These are phyloP conservation scores for Sinocyclocheilus grahami DNA, from an alignment of 2,113 vertebrate genomes.

Conservation along the genomic window DNA sequence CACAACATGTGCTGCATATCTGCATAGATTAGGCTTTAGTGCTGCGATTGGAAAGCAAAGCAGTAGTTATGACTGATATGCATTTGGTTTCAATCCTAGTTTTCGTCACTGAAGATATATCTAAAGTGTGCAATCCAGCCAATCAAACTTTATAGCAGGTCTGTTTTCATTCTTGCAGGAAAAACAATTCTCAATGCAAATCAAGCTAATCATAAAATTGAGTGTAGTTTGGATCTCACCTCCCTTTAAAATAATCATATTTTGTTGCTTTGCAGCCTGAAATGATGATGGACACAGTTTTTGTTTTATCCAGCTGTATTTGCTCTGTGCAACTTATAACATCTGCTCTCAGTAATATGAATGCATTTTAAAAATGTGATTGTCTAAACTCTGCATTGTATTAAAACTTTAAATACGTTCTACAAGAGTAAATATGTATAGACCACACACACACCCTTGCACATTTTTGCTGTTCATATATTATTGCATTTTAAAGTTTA, in stretches of 20 bases:
- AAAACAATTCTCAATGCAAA: neutral
- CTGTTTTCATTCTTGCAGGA: neutral
- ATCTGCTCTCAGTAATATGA: neutral
- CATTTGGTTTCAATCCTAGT: neutral
- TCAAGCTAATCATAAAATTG: too few species aligned
- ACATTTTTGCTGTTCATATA: too few species aligned
- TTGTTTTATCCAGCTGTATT: too few species aligned
- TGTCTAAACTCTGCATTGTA: neutral
- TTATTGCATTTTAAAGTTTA: neutral
- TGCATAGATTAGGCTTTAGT: neutral
- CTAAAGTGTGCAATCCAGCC: neutral
- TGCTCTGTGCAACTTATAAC: too few species aligned
- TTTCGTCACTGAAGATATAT: neutral
- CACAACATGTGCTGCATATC: slow-evolving; percentile 23
- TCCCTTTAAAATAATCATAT: too few species aligned
- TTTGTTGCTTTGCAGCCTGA: too few species aligned
- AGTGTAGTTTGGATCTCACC: too few species aligned
- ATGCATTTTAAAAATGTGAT: neutral
- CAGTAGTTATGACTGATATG: neutral
- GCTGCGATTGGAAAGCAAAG: neutral
- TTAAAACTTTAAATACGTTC: neutral
- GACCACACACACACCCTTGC: too few species aligned
- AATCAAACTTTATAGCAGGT: neutral
- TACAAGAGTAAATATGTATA: neutral
- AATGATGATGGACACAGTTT: too few species aligned